A percentile compares a stretch with the other conserved stretches of the same genome.
Evolutionary conservation across 35 echinoderm and acorn worm genomes (phyloP).

Genomic region (Apostichopus californicus): DNA sequence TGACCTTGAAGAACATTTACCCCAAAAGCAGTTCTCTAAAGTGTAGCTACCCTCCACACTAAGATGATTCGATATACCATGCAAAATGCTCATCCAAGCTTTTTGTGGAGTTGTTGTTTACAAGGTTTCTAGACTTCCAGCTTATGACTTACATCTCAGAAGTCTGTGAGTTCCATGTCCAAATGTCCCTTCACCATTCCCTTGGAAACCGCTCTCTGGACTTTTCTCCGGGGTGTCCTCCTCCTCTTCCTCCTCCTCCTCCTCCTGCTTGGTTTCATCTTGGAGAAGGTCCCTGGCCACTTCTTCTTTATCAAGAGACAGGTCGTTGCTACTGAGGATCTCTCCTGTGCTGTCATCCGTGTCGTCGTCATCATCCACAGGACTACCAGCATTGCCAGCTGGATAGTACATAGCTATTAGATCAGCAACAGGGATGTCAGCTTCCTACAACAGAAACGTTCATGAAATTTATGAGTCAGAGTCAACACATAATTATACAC

Average conservation of each 20-base stretch:
- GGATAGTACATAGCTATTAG: constrained; percentile 87
- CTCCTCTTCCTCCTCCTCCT: constrained; percentile 63
- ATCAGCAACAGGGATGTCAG: constrained; percentile 91
- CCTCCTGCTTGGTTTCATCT: constrained; percentile 56
- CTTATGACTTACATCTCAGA: constrained; percentile 85
- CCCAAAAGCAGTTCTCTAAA: too few relatives aligned
- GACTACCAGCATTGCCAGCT: neutral
- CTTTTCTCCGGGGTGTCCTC: constrained; percentile 28
- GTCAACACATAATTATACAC: too few relatives aligned
- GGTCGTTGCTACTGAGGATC: constrained; percentile 76
- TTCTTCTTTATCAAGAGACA: constrained; percentile 88
- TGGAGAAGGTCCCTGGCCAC: constrained; percentile 81
- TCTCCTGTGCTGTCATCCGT: constrained; percentile 83
- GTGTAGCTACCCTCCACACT: too few relatives aligned
- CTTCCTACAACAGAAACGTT: constrained; percentile 61
- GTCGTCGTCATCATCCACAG: constrained; percentile 58
- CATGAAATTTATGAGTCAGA: too few relatives aligned
- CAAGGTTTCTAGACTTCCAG: too few relatives aligned
- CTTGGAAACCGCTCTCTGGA: constrained; percentile 38
- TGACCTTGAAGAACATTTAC: too few relatives aligned
- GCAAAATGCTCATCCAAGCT: too few relatives aligned
- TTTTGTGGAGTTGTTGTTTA: too few relatives aligned
- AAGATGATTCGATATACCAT: too few relatives aligned
- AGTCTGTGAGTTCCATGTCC: constrained; percentile 73
- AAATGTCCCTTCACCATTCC: constrained; percentile 47